Evolutionary conservation across 2,888 invertebrate genomes (phyloP), one percentile per base, ranked within the genome.

Genomic region (Tetragonisca angustula): DNA sequence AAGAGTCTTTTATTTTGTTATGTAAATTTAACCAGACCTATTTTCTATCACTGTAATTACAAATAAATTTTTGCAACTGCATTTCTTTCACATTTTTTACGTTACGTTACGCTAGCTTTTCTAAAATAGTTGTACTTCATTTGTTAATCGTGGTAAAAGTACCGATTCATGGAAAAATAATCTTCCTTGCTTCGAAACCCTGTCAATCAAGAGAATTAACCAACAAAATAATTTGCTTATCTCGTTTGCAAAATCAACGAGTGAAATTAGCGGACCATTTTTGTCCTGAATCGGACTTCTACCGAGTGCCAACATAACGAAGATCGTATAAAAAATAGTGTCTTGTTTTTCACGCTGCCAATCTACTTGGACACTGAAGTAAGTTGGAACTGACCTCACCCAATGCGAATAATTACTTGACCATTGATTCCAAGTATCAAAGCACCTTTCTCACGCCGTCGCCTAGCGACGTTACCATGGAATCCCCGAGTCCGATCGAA

Each of bases 381-480:
- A 93, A 93, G 94, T 94, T 93, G 91, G 92, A 92, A 91, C 89
- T 93, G 89, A 91, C 91, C 85, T 91, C 92, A 81, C 92, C 88
- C 77, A 92, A 92, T 77, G 90, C 89, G 85, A 93, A 93, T 83
- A 91, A 92, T 91, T 91, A 92, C 83, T 90, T 92, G 90, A 90
- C 90, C 89, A 91, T 92, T 90, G 90, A 91, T 83, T 84, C 91
- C 85, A 92, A 92, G 89, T 93, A 93, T 84, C 89, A 92, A 81
- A 92, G 87, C 87, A 92, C 93, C 79, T 95, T 95, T 88, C 93
- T 95, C 87, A 96, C 95, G 81, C 95, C 96, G 68, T 96, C 96
- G 73, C 95, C 96, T 72, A 95, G 95, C 90, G 95, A 95, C 91
- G 92, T 95, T 54, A 94, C 94, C 71, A 95, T 95, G 95, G 95